Conservation (phyloP, 2,888 invertebrate genomes). For the Cephalotes varians region DNA sequence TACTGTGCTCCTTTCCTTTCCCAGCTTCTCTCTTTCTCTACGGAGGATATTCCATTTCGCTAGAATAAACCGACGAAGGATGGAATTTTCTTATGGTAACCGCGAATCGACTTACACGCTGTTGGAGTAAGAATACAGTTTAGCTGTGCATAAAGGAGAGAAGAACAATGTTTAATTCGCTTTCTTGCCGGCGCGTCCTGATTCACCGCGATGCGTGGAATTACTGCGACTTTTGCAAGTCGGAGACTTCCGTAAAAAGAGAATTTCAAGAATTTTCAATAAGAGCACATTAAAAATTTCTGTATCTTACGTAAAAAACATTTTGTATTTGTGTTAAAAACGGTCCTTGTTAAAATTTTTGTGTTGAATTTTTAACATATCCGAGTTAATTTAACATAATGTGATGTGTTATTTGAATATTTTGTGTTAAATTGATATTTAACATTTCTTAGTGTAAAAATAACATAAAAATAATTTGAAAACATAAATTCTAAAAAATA, state of each 20-base stretch:
- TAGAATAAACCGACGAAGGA: constrained; percentile 41
- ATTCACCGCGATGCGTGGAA: constrained; percentile 32
- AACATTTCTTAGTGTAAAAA: too few species aligned
- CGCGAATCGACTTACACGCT: constrained; percentile 52
- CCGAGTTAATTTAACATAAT: too few species aligned
- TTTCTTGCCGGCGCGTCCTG: constrained; percentile 13
- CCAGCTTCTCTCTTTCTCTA: not conserved
- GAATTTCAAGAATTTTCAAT: not conserved
- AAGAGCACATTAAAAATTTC: not conserved
- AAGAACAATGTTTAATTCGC: constrained; percentile 24
- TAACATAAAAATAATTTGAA: too few species aligned
- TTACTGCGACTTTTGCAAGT: constrained; percentile 4
- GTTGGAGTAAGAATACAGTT: constrained; percentile 46
- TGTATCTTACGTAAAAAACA: too few species aligned
- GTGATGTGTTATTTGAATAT: too few species aligned
- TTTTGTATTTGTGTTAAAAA: too few species aligned
- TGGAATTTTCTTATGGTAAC: constrained; percentile 43
- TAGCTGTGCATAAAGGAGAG: constrained; percentile 28
- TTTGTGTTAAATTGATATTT: too few species aligned
- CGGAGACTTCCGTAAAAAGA: not conserved
- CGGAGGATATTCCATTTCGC: constrained; percentile 64
- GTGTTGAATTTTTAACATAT: too few species aligned
- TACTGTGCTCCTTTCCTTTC: constrained; percentile 38
- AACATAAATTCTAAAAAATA: too few species aligned
- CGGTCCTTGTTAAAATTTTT: too few species aligned